phyloP scores from a whole-genome alignment of 1,140 invertebrate genomes.

The Watersipora subatra region DNA sequence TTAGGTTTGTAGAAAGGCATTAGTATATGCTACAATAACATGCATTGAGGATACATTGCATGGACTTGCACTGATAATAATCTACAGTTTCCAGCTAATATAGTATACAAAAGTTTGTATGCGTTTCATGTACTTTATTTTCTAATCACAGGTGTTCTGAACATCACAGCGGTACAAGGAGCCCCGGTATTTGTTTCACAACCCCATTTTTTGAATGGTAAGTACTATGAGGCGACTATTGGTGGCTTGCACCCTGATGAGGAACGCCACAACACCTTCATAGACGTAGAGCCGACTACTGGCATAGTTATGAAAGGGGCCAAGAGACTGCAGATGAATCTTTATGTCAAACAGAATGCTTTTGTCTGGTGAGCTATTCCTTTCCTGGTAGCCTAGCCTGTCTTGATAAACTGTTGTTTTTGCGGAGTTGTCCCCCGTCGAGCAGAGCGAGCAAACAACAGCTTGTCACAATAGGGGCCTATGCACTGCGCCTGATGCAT shows the following conservation, averaged over 20 bases:
- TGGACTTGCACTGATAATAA: no score
- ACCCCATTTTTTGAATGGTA: conserved; percentile 17
- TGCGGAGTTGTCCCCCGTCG: no score
- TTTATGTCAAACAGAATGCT: neutral
- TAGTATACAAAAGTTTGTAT: no score
- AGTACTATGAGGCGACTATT: conserved; percentile 14
- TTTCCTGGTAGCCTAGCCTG: no score
- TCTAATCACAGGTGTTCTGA: conserved; percentile 9
- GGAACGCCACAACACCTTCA: conserved; percentile 25
- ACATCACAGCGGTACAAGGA: conserved; percentile 8
- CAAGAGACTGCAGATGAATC: conserved; percentile 13
- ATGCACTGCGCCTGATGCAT: no score
- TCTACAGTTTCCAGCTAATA: no score
- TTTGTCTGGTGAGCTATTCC: neutral
- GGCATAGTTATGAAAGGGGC: conserved; percentile 12
- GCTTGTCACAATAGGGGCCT: no score
- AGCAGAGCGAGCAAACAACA: no score
- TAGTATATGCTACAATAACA: no score
- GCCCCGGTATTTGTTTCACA: conserved; percentile 19
- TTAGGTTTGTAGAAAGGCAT: no score
- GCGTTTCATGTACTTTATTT: neutral
- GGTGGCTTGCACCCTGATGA: conserved; percentile 19
- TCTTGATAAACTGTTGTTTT: no score
- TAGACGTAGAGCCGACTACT: conserved; percentile 38
- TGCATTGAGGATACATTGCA: no score